Evolutionary conservation across 2,888 invertebrate genomes (phyloP).

Genomic region (Coelogynopora nodosa): DNA sequence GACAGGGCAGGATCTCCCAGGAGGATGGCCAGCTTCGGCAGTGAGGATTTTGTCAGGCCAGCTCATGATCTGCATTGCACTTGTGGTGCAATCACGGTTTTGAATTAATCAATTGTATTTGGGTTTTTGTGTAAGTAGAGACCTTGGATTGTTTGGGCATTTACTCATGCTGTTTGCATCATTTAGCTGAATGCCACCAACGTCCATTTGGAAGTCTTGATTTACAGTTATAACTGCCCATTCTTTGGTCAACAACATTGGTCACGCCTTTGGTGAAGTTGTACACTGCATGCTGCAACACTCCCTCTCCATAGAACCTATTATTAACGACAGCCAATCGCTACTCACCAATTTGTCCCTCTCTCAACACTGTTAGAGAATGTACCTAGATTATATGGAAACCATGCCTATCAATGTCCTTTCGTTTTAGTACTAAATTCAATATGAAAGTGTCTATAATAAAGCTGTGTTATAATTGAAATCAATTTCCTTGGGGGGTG

Average conservation of each 20-base stretch:
- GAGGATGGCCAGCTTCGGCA: background rate
- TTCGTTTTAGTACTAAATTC: background rate
- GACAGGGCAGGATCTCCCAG: background rate
- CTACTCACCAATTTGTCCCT: background rate
- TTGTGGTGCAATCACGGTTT: background rate
- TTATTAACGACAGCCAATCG: background rate
- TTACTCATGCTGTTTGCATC: constrained; percentile 1
- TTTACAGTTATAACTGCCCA: background rate
- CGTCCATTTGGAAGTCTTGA: constrained; percentile 22
- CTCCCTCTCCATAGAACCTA: background rate
- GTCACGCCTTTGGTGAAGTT: constrained; percentile 16
- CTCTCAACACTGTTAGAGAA: too few species aligned
- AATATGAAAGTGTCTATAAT: background rate
- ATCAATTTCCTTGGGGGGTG: background rate
- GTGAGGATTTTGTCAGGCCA: background rate
- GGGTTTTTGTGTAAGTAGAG: background rate
- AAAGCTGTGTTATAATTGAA: background rate
- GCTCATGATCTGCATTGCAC: background rate
- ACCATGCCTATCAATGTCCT: background rate
- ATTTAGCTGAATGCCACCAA: constrained; percentile 13
- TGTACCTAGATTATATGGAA: too few species aligned
- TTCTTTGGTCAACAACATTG: constrained; percentile 4
- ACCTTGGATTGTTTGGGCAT: constrained; percentile 8
- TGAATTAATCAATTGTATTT: background rate
- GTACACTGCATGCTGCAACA: background rate